Evolutionary conservation across 2,888 invertebrate species (phyloP), one percentile per base, ranked within the genome.

Genomic region (Papilio gigon): DNA sequence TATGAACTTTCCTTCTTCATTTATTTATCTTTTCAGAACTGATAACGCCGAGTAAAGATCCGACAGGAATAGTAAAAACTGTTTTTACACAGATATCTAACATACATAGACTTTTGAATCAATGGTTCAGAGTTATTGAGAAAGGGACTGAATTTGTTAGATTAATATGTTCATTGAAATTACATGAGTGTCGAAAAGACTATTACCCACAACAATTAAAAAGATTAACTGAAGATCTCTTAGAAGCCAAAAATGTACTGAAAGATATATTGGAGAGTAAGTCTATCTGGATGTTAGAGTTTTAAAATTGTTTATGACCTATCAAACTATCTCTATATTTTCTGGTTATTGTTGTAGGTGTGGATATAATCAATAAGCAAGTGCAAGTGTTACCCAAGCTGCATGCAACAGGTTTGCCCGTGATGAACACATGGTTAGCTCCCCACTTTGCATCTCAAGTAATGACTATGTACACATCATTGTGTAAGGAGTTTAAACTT

Each of bases 371-470:
- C 60, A 80, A 81, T 42, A 80, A 73, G 25, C 90, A 89, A 71
- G 72, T 91, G 60, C 75, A 81, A 70, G 84, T 89, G 1, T 75
- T 90, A 11, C 77, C 85, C 5, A 81, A 82, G 64, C 73, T 91
- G 40, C 87, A 89, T 65, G 75, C 79, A 1, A 72, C 74, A 25
- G 73, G 80, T 30, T 78, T 84, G 17, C 85, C 90, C 4, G 82
- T 89, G 1, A 87, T 91, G 58, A 80, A 81, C 3, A 90, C 90
- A 9, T 92, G 91, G 92, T 79, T 86, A 0, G 79, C 81, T 2
- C 74, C 68, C 44, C 77, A 82, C 71, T 84, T 91, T 65, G 83
- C 84, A n/a, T 75, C 82, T 30, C 77, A 72, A 75, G 82, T 89
- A 4, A 65, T 71, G 2, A 76, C 75, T 17, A 81, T 90, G 53